A percentile compares a stretch with the other conserved stretches of the same genome.
Conservation (phyloP, 2,888 invertebrate genomes). For the Falcaria lacertinaria region DNA sequence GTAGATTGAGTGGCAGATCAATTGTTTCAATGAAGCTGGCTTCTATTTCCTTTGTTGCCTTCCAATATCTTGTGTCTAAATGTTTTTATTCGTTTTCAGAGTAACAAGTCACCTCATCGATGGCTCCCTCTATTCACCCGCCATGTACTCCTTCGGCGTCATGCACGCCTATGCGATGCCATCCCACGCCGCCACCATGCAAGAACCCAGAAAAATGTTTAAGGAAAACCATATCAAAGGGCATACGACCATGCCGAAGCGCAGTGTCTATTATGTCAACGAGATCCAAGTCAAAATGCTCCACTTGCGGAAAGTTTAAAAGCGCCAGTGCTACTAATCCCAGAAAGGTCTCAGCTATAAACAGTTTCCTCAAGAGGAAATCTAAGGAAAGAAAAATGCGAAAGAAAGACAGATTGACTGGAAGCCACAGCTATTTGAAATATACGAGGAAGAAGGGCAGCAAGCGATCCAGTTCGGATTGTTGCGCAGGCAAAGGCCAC, state of each 20-base stretch:
- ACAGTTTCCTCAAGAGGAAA: constrained; percentile 51
- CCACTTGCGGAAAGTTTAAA: constrained; percentile 43
- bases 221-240: constrained; percentile 44
- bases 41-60: constrained; percentile 1
- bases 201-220: constrained; percentile 58
- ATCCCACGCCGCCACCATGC: constrained; percentile 60
- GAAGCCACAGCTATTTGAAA: constrained; percentile 39
- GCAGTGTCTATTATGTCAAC: constrained; percentile 63
- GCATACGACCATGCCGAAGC: constrained; percentile 52
- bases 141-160: constrained; percentile 64
- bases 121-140: constrained; percentile 60
- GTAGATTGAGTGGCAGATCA: constrained; percentile 9
- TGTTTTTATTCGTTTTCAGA: constrained; percentile 32
- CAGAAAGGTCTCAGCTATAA: constrained; percentile 30
- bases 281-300: constrained; percentile 45
- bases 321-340: constrained; percentile 20
- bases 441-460: constrained; percentile 42
- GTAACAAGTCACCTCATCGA: constrained; percentile 22
- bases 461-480: constrained; percentile 24
- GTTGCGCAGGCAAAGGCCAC: constrained; percentile 62
- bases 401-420: constrained; percentile 43
- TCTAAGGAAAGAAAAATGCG: constrained; percentile 46
- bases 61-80: background rate
- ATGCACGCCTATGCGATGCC: constrained; percentile 57
- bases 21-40: background rate